These are phyloP conservation scores for Probosciger aterrimus DNA, from an alignment of 2,113 vertebrate species.

Conservation along the genomic window DNA sequence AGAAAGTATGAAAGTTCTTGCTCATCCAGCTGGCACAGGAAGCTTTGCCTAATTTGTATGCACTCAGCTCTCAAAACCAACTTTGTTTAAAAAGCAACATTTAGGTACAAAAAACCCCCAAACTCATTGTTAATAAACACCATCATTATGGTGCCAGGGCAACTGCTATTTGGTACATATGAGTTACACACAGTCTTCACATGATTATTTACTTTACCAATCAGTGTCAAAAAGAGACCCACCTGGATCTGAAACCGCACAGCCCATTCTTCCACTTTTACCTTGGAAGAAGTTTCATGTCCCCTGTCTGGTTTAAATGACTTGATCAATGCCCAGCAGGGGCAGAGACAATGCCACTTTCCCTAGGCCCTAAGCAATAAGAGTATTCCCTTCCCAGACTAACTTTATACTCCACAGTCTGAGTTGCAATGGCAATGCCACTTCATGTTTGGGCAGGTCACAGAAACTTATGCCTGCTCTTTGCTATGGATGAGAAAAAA, in stretches of 20 bases:
- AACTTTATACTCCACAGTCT: background rate
- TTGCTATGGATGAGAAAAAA: background rate
- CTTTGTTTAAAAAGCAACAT: background rate
- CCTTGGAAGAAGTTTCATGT: background rate
- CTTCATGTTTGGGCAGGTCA: fast-evolving
- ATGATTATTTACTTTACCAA: background rate
- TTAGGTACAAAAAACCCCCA: background rate
- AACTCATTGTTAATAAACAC: background rate
- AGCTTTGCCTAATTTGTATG: background rate
- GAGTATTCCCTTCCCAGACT: background rate
- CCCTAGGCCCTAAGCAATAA: too few relatives aligned
- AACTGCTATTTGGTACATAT: background rate
- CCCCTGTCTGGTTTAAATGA: background rate
- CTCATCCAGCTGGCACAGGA: background rate
- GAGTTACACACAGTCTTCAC: background rate
- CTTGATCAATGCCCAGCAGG: background rate
- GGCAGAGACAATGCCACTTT: background rate
- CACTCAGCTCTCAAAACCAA: background rate
- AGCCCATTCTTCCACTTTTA: background rate
- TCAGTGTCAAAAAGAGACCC: background rate
- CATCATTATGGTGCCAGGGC: background rate
- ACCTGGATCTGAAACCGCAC: background rate
- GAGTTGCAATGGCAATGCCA: background rate
- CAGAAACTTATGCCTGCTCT: background rate
- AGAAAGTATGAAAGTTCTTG: background rate